Evolutionary conservation across 64 coral and sea anemone species (phyloP).

Genomic region (Dendrophyllia cribrosa): DNA sequence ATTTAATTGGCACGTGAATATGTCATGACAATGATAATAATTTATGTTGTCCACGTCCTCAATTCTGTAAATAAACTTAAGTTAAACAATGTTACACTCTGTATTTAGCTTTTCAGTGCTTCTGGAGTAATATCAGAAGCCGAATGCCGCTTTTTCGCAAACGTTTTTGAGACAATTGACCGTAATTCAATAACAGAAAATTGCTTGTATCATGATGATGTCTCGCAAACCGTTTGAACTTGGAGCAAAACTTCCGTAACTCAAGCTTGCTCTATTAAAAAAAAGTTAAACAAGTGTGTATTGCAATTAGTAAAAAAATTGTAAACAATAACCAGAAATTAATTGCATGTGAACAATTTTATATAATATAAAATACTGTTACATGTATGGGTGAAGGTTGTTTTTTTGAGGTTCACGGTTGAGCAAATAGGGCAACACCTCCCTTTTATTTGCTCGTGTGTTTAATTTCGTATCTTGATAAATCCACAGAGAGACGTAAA

Average conservation of each 20-base stretch:
- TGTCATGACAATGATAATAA: constrained; percentile 3
- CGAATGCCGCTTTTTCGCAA: neutral
- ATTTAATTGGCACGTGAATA: constrained; percentile 7
- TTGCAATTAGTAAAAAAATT: too few species aligned
- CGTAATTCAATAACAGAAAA: too few species aligned
- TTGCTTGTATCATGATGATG: too few species aligned
- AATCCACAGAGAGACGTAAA: constrained; percentile 64
- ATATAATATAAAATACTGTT: neutral
- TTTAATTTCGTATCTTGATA: neutral
- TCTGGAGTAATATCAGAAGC: neutral
- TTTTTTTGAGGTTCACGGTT: neutral
- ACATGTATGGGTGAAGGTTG: neutral
- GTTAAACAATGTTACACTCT: neutral
- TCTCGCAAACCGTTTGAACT: too few species aligned
- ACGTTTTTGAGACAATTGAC: neutral
- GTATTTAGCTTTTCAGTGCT: neutral
- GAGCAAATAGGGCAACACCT: neutral
- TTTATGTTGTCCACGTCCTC: constrained; percentile 4
- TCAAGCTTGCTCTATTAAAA: too few species aligned
- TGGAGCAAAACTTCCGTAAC: too few species aligned
- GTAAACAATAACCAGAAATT: too few species aligned
- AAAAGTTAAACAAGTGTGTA: too few species aligned
- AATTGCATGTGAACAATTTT: neutral
- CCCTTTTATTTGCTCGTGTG: neutral
- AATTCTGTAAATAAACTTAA: neutral